Percentiles rank a stretch among this genome's conserved stretches.
Evolutionary conservation across 2,888 invertebrate species (phyloP).

Genomic region (Drosophila rellima): DNA sequence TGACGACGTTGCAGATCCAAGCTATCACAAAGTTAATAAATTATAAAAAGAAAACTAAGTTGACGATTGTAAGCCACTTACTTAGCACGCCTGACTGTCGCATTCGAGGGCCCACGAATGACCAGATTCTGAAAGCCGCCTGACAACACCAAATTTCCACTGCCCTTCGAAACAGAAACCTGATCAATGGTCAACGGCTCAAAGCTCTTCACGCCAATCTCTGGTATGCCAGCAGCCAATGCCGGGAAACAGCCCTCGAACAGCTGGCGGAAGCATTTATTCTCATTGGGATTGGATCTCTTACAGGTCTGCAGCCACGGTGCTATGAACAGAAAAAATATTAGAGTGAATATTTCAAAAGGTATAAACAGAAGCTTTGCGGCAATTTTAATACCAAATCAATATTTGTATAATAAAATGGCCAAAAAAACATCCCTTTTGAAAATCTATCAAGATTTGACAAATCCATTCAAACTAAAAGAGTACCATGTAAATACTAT

Average conservation of each 20-base stretch:
- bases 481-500: too few relatives aligned
- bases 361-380: too few relatives aligned
- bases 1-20: constrained; percentile 86
- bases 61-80: constrained; percentile 42
- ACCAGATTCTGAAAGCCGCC: constrained; percentile 87
- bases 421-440: too few relatives aligned
- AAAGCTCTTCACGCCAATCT: constrained; percentile 87
- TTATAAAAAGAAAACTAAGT: background rate
- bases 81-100: constrained; percentile 85
- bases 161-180: constrained; percentile 87
- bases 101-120: constrained; percentile 88
- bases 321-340: background rate
- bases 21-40: constrained; percentile 74
- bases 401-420: too few relatives aligned
- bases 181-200: constrained; percentile 87
- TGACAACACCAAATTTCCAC: constrained; percentile 86
- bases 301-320: constrained; percentile 87
- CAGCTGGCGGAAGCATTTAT: constrained; percentile 87
- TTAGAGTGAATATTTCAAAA: too few relatives aligned
- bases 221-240: constrained; percentile 88
- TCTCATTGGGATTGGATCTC: constrained; percentile 86
- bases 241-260: constrained; percentile 87
- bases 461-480: too few relatives aligned
- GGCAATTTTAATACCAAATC: too few relatives aligned
- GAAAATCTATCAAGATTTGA: too few relatives aligned